Base-by-base conservation (phyloP, 2,113 vertebrate species). In the Cricetomys ansorgei region DNA sequence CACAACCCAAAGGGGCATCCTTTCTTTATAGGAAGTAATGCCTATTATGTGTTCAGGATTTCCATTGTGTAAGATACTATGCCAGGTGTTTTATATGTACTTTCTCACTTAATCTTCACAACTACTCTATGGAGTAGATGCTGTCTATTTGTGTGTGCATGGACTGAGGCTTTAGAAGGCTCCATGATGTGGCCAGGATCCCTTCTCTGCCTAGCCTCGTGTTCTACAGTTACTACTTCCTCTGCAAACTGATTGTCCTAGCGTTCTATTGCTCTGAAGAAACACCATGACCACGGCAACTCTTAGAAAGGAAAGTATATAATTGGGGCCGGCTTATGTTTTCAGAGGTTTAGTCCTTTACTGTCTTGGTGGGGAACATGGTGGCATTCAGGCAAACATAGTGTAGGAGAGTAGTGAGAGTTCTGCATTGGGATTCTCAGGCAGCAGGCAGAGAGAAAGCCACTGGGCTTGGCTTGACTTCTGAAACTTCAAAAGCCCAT, bases 11-110 rank as follows among this genome's bases (percentile, higher is more conserved):
- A n/a, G n/a, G n/a, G 65, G 43, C 64, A 31, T 76, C 89, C 43
- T 92, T 95, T 12, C 25, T 94, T 95, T 86, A 72, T 89, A 92
- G 92, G 84, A 53, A 89, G 40, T 75, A 85, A 75, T 79, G 70
- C 25, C 31, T 57, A 53, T 45, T 67, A 43, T 11, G 87, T 43
- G 19, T 81, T 87, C 23, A 89, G 5, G 23, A 77, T 11, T 94
- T 91, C 64, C 43, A 16, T 76, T 96, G 59, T 67, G 19, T 85
- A 45, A 62, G 31, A 43, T 87, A 64, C 6, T 62, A 80, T 80
- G 50, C 25, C 85, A 59, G 91, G 12, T 65, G 69, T 88, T 77
- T 94, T 86, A 69, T 11, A 0, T 93, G 9, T 25, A 73, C 10
- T 31, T 94, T 67, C 72, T 94, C 23, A 86, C 72, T 96, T 86